These are phyloP conservation scores for Acrocephalus scirpaceus DNA, from an alignment of 2,797 vertebrate species.

Conservation along the genomic window DNA sequence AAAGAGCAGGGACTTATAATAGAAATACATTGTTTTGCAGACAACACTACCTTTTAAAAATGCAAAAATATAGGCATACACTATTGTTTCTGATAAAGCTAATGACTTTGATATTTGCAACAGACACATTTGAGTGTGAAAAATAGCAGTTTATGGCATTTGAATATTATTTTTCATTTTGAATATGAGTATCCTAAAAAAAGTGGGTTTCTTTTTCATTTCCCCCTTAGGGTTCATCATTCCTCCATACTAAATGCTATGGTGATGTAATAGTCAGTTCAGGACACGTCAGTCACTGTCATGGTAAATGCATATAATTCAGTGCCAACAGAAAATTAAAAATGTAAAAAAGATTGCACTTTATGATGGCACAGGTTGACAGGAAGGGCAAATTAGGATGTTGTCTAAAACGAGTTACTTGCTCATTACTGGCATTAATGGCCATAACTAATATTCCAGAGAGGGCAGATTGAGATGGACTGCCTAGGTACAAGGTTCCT, in stretches of 20 bases:
- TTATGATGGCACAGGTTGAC: not conserved
- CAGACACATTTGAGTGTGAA: not conserved
- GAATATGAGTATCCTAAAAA: not conserved
- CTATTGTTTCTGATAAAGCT: not conserved
- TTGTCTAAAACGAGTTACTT: not conserved
- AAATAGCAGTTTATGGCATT: not conserved
- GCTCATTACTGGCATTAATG: not conserved
- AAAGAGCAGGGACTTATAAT: not conserved
- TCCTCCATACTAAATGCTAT: not conserved
- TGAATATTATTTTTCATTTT: not conserved
- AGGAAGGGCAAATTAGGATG: not conserved
- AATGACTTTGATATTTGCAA: not conserved
- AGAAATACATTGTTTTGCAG: not conserved
- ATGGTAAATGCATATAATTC: not conserved
- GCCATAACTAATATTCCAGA: rapidly evolving
- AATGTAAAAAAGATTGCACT: not conserved
- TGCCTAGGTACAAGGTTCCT: not conserved
- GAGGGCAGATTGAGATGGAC: not conserved
- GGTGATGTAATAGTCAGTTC: not conserved
- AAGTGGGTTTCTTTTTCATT: not conserved
- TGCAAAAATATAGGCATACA: not conserved
- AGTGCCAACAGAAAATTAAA: not conserved
- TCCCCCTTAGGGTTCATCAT: not conserved
- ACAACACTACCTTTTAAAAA: not conserved
- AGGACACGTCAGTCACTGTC: not conserved